Conservation (phyloP, 2,113 vertebrate genomes). For the Zosterops japonicus region DNA sequence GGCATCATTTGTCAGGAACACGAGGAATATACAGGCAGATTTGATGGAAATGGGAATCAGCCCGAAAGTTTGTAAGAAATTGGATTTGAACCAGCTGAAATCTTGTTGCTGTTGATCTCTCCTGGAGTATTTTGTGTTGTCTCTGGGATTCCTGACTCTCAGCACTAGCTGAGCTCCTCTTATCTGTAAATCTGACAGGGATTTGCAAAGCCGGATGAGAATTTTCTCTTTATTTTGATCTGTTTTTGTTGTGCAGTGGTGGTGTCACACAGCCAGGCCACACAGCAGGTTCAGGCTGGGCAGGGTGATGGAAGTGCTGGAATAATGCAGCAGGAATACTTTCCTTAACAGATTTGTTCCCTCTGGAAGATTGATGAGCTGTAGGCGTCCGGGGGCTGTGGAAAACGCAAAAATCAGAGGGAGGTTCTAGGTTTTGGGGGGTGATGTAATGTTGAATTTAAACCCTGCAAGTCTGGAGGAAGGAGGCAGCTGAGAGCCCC, state of each 20-base stretch:
- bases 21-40: background rate
- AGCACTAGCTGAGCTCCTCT: background rate
- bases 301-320: background rate
- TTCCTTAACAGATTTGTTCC: background rate
- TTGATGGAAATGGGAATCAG: slow-evolving; percentile 21
- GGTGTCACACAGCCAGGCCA: background rate
- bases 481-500: background rate
- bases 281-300: background rate
- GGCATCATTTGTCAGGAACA: background rate
- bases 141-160: background rate
- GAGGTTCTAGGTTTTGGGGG: background rate
- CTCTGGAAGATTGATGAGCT: background rate
- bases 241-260: background rate
- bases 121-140: background rate
- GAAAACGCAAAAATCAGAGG: background rate
- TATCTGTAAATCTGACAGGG: background rate
- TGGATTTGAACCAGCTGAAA: slow-evolving; percentile 23
- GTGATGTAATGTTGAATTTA: background rate
- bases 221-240: background rate
- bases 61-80: background rate
- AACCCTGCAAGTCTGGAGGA: background rate
- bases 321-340: background rate
- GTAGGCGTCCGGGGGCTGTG: background rate
- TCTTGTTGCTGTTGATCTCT: slow-evolving; percentile 1
- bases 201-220: background rate